These are phyloP conservation scores for Podarcis lilfordi DNA, from an alignment of 2,797 vertebrate genomes.

Conservation along the genomic window DNA sequence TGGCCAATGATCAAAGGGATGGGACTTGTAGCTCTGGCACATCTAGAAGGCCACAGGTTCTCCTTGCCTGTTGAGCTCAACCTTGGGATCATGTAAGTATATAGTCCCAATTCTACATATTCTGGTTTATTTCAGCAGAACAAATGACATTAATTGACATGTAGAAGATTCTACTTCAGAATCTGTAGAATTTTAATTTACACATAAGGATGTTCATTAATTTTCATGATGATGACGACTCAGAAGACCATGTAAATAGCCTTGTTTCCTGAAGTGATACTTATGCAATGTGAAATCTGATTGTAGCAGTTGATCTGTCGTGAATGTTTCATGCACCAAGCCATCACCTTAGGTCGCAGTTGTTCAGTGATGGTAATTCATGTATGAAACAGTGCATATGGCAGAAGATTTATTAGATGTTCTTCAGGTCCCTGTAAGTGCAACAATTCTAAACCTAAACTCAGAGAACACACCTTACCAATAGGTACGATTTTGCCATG, in stretches of 20 bases:
- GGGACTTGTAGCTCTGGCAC: not conserved
- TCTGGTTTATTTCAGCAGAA: not conserved
- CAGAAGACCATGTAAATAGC: not conserved
- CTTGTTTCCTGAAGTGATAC: not conserved
- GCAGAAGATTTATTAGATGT: not conserved
- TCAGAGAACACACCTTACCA: not conserved
- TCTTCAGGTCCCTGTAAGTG: not conserved
- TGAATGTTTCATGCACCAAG: not conserved
- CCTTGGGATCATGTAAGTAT: not conserved
- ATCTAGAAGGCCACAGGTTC: not conserved
- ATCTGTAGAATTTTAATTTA: not conserved
- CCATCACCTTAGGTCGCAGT: not conserved
- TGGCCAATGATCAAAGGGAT: not conserved
- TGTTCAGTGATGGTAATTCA: not conserved
- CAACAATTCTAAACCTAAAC: constrained; percentile 3
- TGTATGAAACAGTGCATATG: not conserved
- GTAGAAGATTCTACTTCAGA: not conserved
- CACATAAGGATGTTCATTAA: not conserved
- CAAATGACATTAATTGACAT: not conserved
- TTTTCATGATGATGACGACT: not conserved
- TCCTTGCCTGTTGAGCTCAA: not conserved
- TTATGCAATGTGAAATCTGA: not conserved
- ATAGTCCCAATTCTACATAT: not conserved
- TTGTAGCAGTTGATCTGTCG: not conserved
- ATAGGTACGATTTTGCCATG: not conserved